Evolutionary conservation across 2,113 vertebrate genomes (phyloP), one percentile per base, ranked within the genome.

Genomic region (Crotalus horridus): DNA sequence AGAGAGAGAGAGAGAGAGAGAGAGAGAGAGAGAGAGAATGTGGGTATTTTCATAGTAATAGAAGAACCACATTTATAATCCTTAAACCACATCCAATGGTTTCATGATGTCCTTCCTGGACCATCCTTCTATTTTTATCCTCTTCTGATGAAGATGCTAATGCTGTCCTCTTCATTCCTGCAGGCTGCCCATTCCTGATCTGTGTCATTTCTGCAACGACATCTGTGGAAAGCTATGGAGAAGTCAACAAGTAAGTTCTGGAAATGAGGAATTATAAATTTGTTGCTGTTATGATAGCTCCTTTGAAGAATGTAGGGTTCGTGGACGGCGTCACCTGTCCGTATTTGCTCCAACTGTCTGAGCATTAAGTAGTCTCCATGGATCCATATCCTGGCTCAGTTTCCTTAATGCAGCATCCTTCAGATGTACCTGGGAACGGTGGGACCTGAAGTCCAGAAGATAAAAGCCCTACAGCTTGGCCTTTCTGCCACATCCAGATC

Each of bases 101-200:
- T 81, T 39, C 69, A 9, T 8, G 15, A 7, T 20, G 6, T 6
- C 6, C 13, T 39, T 81, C 69, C 17, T 64, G 61, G 29, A n/a
- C 3, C 26, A 12, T 0, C 9, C 24, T 29, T n/a, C 61, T 64
- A 29, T 29, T 26, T 64, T 64, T 12, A 29, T 12, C 26, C 11
- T 8, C 69, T 81, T 81, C 33, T 21, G 1, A 81, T 21, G 74
- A 81, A 81, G 17, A 39, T 81, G 69, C 6, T 81, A 21, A 81
- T 54, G 29, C 17, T 88, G 3, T 3, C 46, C 74, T 91, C 39
- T 91, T 59, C n/a, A n/a, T 64, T 89, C 87, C 94, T 59, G 11
- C 96, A 99, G 99, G 99, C 10, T 98, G 97, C 90, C 98, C 99
- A 0, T 92, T 99, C 58, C 93, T 99, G 92, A 98, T 99, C 90